Conservation (phyloP, 2,113 vertebrate species). For the Corythornis cristatus region DNA sequence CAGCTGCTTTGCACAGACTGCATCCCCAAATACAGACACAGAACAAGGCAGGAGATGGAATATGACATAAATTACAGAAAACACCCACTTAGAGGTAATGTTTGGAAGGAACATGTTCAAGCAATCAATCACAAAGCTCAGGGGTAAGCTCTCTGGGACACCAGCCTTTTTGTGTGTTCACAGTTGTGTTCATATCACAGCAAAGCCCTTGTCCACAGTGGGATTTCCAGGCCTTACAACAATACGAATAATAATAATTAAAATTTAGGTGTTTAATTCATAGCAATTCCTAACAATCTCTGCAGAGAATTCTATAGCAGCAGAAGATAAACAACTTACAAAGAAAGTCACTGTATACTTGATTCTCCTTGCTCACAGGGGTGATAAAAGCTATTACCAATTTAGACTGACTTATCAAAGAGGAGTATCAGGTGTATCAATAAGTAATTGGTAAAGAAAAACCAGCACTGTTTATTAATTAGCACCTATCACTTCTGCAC, state of each 20-base stretch:
- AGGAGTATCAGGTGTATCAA: conserved; percentile 19
- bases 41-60: conserved; percentile 5
- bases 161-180: background rate
- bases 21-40: conserved; percentile 17
- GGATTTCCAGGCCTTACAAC: conserved; percentile 18
- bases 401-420: conserved; percentile 31
- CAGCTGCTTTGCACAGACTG: background rate
- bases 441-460: conserved; percentile 43
- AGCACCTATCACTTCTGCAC: background rate
- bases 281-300: conserved; percentile 23
- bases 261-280: conserved; percentile 55
- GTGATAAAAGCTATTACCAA: conserved; percentile 50
- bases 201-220: background rate
- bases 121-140: conserved; percentile 39
- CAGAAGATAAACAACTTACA: conserved; percentile 48
- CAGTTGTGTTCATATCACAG: background rate
- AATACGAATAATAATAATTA: conserved; percentile 56
- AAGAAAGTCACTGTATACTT: conserved; percentile 1
- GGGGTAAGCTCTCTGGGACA: conserved; percentile 6
- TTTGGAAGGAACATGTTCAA: conserved; percentile 11
- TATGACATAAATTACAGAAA: conserved; percentile 55
- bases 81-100: background rate
- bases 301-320: conserved; percentile 15
- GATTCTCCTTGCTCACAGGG: background rate
- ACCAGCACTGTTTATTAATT: conserved; percentile 18